Evolutionary conservation across 2,113 vertebrate species (phyloP), one percentile per base, ranked within the genome.

Genomic region (Periophthalmus modestus): DNA sequence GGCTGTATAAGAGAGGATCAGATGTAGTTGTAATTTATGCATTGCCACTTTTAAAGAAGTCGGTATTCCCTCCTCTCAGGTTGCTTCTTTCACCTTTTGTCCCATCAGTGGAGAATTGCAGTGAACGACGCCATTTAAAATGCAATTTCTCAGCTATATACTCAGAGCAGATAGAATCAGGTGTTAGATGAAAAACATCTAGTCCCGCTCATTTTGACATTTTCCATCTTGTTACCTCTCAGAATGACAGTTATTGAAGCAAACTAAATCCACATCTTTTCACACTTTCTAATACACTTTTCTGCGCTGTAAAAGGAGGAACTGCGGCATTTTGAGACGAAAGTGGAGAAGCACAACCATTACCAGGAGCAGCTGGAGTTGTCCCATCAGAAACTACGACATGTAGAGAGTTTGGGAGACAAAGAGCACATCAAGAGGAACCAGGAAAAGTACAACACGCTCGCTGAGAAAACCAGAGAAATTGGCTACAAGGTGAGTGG

Each of bases 331-430:
- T 99, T 99, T 0, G 97, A 99, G 89, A 95, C 94, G 69, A 98
- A 98, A 76, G 95, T 99, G 24, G 97, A 98, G 80, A 99, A 99
- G 83, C 97, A 98, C 79, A 95, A 93, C 75, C 98, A 99, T 83
- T 99, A 97, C 85, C 95, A 96, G 93, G 96, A 97, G 81, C 96
- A 99, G 82, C 92, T 99, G 78, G 95, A 98, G 73, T 93, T 98
- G 19, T 98, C 97, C 0, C 97, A 98, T n/a, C 91, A 98, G 91
- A 99, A 99, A 76, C 93, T 98, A 82, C 94, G 84, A 72, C 98
- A 99, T 0, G 91, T 97, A 24, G 96, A 96, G 74, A 84, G 91
- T 58, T 84, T 92, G 0, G 97, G 97, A 1, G 96, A 98, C 85
- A 58, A 83, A 11, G 96, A 97, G 55, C 97, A 97, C 81, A 87